phyloP scores from a whole-genome alignment of 1,140 invertebrate species.

The Drosophila subobscura region DNA sequence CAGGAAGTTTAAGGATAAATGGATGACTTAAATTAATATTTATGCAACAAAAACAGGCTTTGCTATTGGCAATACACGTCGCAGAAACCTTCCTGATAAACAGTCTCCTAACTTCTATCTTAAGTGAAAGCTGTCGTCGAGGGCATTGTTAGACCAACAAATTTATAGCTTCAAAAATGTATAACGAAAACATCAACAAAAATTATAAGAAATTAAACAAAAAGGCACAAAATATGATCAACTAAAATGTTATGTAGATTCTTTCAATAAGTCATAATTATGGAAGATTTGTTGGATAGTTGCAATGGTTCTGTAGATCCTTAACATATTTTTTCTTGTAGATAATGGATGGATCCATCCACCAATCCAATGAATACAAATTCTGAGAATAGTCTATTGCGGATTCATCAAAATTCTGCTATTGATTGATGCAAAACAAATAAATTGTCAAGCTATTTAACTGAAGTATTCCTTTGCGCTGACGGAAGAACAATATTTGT shows the following conservation, averaged over 20 bases:
- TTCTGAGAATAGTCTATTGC: too few relatives aligned
- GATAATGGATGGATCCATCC: too few relatives aligned
- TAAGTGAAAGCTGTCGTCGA: constrained; percentile 59
- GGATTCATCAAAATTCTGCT: too few relatives aligned
- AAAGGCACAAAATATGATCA: constrained; percentile 50
- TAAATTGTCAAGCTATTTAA: too few relatives aligned
- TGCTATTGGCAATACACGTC: constrained; percentile 76
- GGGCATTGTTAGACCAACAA: constrained; percentile 80
- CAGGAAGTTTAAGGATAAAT: constrained; percentile 6
- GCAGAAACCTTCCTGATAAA: constrained; percentile 60
- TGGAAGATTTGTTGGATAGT: constrained; percentile 16
- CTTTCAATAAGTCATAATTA: not conserved
- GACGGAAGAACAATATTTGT: too few relatives aligned
- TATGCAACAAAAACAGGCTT: constrained; percentile 68
- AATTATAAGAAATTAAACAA: constrained; percentile 49
- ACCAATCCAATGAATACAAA: too few relatives aligned
- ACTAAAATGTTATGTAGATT: constrained; percentile 15
- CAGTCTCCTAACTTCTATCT: constrained; percentile 4
- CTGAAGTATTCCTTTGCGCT: too few relatives aligned
- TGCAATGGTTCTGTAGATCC: too few relatives aligned
- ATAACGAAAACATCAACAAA: constrained; percentile 65
- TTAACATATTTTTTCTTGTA: too few relatives aligned
- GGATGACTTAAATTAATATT: constrained; percentile 31
- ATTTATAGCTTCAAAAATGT: constrained; percentile 73
- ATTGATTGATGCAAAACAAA: too few relatives aligned